Evolutionary conservation across 2,888 invertebrate genomes (phyloP).

Genomic region (Mesoligia furuncula): DNA sequence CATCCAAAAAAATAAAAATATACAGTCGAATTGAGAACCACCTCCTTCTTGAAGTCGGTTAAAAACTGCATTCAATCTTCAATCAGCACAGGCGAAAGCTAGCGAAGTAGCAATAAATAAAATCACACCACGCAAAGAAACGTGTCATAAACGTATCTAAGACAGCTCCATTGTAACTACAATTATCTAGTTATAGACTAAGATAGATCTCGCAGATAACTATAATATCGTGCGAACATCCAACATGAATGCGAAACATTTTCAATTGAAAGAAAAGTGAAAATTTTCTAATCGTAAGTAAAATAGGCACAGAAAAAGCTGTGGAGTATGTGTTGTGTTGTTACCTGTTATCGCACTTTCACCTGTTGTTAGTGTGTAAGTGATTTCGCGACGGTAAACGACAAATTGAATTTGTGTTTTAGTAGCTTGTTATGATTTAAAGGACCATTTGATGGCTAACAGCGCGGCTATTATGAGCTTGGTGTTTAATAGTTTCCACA

Average conservation of each 20-base stretch:
- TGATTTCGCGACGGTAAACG: constrained; percentile 15
- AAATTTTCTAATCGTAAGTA: constrained; percentile 64
- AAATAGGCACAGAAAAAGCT: constrained; percentile 59
- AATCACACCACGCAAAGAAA: constrained; percentile 50
- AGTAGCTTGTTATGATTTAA: neutral
- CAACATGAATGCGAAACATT: constrained; percentile 62
- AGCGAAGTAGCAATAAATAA: constrained; percentile 42
- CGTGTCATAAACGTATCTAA: constrained; percentile 37
- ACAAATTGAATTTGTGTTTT: constrained; percentile 17
- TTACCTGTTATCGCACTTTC: constrained; percentile 53
- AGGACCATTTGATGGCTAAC: neutral
- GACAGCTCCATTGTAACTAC: constrained; percentile 56
- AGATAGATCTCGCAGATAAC: constrained; percentile 64
- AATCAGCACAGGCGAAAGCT: constrained; percentile 52
- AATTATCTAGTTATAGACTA: constrained; percentile 67
- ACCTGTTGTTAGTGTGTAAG: constrained; percentile 19
- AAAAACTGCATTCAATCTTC: constrained; percentile 13
- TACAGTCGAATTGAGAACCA: too few species aligned
- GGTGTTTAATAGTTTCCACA: neutral
- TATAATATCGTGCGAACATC: constrained; percentile 73
- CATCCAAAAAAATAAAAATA: too few species aligned
- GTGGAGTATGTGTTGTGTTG: constrained; percentile 43
- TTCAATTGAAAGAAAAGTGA: constrained; percentile 77
- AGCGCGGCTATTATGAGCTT: neutral
- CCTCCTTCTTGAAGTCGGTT: too few species aligned